A percentile compares a stretch with the other conserved stretches of the same genome.
Evolutionary conservation across 2,888 invertebrate genomes (phyloP).

Genomic region (Meganola albula): DNA sequence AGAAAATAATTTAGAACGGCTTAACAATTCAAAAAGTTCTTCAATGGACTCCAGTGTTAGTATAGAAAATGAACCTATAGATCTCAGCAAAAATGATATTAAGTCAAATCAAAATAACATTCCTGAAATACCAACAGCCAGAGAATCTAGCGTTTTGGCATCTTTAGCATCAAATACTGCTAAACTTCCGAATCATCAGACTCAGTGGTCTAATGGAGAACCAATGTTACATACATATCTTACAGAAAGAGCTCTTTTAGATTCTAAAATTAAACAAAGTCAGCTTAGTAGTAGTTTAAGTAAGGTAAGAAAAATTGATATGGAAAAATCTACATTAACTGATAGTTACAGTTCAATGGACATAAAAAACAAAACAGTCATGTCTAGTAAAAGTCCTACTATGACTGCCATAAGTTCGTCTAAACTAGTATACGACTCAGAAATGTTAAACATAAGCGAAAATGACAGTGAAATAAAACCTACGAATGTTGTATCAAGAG

Average conservation of each 20-base stretch:
- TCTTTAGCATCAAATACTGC: constrained; percentile 81
- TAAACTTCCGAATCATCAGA: constrained; percentile 75
- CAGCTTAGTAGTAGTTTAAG: constrained; percentile 64
- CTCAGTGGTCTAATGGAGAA: constrained; percentile 78
- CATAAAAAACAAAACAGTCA: constrained; percentile 28
- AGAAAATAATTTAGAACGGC: constrained; percentile 49
- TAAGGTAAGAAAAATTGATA: constrained; percentile 56
- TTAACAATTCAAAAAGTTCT: constrained; percentile 37
- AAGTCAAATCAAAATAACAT: constrained; percentile 46
- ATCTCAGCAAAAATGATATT: constrained; percentile 63
- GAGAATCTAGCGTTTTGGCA: constrained; percentile 79
- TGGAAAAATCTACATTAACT: constrained; percentile 44
- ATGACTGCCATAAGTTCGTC: constrained; percentile 29
- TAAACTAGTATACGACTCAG: constrained; percentile 28
- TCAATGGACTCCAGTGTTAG: constrained; percentile 49
- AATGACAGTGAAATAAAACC: constrained; percentile 27
- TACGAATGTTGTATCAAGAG: constrained; percentile 31
- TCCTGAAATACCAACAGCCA: constrained; percentile 79
- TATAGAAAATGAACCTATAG: constrained; percentile 75
- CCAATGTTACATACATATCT: constrained; percentile 84
- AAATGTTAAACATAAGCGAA: constrained; percentile 32
- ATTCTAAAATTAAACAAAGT: constrained; percentile 84
- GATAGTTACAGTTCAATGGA: constrained; percentile 40
- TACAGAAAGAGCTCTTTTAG: constrained; percentile 83
- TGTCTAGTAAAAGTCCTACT: constrained; percentile 27